phyloP scores from a whole-genome alignment of 2,113 vertebrate species.

The Empidonax alnorum region DNA sequence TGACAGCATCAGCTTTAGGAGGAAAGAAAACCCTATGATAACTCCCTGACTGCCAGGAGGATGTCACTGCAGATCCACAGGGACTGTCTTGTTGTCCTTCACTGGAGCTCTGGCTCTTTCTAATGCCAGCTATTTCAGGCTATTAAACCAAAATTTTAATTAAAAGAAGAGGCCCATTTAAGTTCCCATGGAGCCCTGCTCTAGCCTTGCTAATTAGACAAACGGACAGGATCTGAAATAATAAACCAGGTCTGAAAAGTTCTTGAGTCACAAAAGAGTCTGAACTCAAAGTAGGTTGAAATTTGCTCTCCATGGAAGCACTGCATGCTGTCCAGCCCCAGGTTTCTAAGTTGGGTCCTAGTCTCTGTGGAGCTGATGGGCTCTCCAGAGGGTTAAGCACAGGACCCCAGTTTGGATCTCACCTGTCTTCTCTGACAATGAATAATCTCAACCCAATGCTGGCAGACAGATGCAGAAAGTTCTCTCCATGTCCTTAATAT shows the following conservation, averaged over 20 bases:
- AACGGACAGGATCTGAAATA: background rate
- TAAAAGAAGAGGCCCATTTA: slow-evolving; percentile 41
- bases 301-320: rapidly evolving
- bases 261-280: background rate
- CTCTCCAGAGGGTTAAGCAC: background rate
- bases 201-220: slow-evolving; percentile 66
- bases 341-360: background rate
- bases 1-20: background rate
- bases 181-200: background rate
- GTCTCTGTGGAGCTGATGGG: background rate
- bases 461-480: background rate
- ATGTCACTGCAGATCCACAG: background rate
- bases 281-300: slow-evolving; percentile 58
- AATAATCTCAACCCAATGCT: rapidly evolving
- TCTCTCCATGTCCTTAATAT: rapidly evolving
- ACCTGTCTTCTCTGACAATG: background rate
- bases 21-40: background rate
- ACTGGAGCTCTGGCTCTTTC: background rate
- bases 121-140: slow-evolving; percentile 49
- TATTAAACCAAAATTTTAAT: slow-evolving; percentile 10
- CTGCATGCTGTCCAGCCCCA: background rate
- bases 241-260: slow-evolving; percentile 52
- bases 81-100: background rate
- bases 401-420: background rate
- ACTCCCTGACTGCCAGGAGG: background rate